These are phyloP conservation scores for Xiphydria camelus DNA, from an alignment of 2,888 invertebrate genomes.

Conservation along the genomic window DNA sequence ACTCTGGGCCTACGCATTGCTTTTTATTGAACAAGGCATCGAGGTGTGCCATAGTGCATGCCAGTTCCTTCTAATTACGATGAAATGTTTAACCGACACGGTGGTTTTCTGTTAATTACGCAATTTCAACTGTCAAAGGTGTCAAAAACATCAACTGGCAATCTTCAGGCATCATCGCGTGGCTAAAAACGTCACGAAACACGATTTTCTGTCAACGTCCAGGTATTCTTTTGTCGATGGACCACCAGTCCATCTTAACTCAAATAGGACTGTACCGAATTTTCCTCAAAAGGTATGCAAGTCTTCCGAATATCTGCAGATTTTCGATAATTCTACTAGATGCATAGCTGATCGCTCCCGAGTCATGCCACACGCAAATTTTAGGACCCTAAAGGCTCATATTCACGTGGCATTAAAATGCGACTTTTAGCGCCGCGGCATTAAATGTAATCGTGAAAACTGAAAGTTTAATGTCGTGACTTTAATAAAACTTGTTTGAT, in stretches of 20 bases:
- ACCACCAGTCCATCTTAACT: conserved; percentile 27
- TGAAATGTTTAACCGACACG: conserved; percentile 19
- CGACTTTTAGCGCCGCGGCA: too few relatives aligned
- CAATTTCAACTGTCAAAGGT: conserved; percentile 39
- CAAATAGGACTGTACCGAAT: too few relatives aligned
- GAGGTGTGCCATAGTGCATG: conserved; percentile 43
- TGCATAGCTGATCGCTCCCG: too few relatives aligned
- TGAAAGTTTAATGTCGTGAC: too few relatives aligned
- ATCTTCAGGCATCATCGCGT: conserved; percentile 8
- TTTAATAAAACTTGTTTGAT: too few relatives aligned
- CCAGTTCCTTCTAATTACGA: conserved; percentile 18
- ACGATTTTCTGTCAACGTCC: conserved; percentile 3
- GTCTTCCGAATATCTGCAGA: too few relatives aligned
- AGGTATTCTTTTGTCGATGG: conserved; percentile 19
- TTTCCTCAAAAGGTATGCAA: too few relatives aligned
- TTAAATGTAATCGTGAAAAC: too few relatives aligned
- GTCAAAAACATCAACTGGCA: conserved; percentile 39
- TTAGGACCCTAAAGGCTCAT: too few relatives aligned
- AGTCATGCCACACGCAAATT: too few relatives aligned
- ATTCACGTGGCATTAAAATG: too few relatives aligned
- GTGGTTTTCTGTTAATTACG: conserved; percentile 19
- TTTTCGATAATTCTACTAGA: too few relatives aligned
- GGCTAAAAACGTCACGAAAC: conserved; percentile 1
- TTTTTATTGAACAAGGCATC: conserved; percentile 42
- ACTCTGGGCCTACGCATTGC: conserved; percentile 60